phyloP scores from a whole-genome alignment of 2,113 vertebrate genomes.

The Melanostigma gelatinosum region DNA sequence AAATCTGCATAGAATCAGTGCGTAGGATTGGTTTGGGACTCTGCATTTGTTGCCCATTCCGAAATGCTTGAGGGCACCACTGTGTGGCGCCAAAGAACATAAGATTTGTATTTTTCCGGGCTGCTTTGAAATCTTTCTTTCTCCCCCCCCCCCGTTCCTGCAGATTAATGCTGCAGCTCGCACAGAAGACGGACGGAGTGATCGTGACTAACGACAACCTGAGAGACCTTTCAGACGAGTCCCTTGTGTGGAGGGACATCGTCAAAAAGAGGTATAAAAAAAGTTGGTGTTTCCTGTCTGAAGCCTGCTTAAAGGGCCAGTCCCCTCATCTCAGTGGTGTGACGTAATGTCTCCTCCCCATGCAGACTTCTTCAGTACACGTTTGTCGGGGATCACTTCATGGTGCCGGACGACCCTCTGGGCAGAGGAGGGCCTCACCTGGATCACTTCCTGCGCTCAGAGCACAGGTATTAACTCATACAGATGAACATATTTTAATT shows the following conservation, averaged over 20 bases:
- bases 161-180: conserved; percentile 89
- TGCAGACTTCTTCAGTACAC: conserved; percentile 89
- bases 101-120: not conserved
- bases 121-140: not conserved
- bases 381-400: conserved; percentile 90
- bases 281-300: not conserved
- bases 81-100: not conserved
- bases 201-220: conserved; percentile 93
- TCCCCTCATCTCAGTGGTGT: not conserved
- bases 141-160: not conserved
- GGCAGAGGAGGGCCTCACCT: conserved; percentile 89
- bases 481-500: not conserved
- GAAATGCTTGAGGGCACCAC: not conserved
- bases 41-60: too few relatives aligned
- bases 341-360: not conserved
- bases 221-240: conserved; percentile 89
- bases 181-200: conserved; percentile 86
- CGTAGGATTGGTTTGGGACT: too few relatives aligned
- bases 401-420: conserved; percentile 92
- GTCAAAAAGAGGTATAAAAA: conserved; percentile 87
- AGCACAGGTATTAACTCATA: conserved; percentile 64
- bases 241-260: conserved; percentile 85
- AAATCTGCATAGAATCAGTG: too few relatives aligned
- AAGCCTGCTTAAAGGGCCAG: not conserved
- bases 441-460: conserved; percentile 85